Evolutionary conservation across 2,888 invertebrate genomes (phyloP), one percentile per base, ranked within the genome.

Genomic region (Synanthedon myopaeformis): DNA sequence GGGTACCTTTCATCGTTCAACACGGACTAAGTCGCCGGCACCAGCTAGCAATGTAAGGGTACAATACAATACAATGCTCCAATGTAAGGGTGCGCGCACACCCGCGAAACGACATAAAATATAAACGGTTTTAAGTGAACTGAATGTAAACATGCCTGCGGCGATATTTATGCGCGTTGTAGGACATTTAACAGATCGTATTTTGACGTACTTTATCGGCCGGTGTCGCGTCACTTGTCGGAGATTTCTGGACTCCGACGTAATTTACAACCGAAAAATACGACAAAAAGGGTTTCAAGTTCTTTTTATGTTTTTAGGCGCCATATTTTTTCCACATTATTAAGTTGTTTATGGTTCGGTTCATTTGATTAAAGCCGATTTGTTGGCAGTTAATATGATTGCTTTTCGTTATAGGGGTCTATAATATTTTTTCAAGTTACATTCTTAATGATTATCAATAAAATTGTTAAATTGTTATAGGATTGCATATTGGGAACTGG

Each of bases 151-250:
- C 56, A 53, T 54, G 52, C 19, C 49, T 17, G 19, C 49, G 13
- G 17, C 49, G 62, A 69, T 70, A 69, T 75, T 74, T 75, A 75
- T 72, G 69, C 63, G 63, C 69, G 70, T 71, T 72, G 67, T 64
- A 60, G 58, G 69, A 74, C 72, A 65, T 74, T 74, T 74, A 72
- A 75, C 76, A 74, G 74, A 67, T 75, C 75, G 75, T 76, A 76
- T 77, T 76, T 76, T 74, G 78, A 72, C 67, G 67, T 72, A 65
- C 63, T 77, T 78, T 78, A 76, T 74, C 61, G 70, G 62, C 62
- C 56, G 50, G 54, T 45, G 57, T 59, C 62, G 64, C 61, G 67
- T 69, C 70, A 71, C 67, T 63, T 51, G 54, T 57, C 45, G 55
- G 14, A 13, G 52, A 50, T 13, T 52, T 59, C 55, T 53, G 52